Evolutionary conservation across 2,888 invertebrate genomes (phyloP).

Genomic region (Morpho achilles): DNA sequence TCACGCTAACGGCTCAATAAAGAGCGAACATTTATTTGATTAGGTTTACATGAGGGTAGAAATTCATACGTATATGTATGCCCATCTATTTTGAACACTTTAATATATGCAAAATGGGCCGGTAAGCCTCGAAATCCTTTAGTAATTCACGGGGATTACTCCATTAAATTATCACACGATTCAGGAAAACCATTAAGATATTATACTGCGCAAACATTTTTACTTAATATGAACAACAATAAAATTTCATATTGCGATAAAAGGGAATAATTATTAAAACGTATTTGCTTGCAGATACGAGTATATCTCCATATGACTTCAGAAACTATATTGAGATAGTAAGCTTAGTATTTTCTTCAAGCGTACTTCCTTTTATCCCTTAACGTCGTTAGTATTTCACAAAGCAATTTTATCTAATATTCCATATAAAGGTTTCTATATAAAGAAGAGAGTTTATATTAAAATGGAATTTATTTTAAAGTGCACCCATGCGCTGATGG

Average conservation of each 20-base stretch:
- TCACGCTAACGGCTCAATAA: conserved; percentile 19
- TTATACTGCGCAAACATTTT: conserved; percentile 34
- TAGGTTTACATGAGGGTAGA: conserved; percentile 11
- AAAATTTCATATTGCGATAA: conserved; percentile 31
- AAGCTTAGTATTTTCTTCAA: conserved; percentile 13
- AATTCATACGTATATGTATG: conserved; percentile 16
- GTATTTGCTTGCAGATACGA: conserved; percentile 26
- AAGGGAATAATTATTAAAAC: conserved; percentile 28
- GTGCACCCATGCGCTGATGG: conserved; percentile 15
- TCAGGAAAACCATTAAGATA: conserved; percentile 34
- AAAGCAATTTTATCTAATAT: conserved; percentile 15
- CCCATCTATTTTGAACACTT: conserved; percentile 27
- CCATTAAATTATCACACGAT: conserved; percentile 35
- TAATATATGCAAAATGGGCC: conserved; percentile 32
- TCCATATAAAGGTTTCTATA: conserved; percentile 7
- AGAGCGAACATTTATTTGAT: conserved; percentile 20
- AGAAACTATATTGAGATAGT: conserved; percentile 14
- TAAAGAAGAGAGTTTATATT: conserved; percentile 13
- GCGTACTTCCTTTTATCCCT: too few relatives aligned
- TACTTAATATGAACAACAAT: conserved; percentile 31
- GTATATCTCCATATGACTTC: conserved; percentile 16
- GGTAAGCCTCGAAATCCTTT: conserved; percentile 32
- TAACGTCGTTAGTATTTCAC: conserved; percentile 7
- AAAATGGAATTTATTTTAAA: conserved; percentile 26
- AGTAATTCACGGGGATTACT: conserved; percentile 32